phyloP scores from a whole-genome alignment of 35 echinoderm and acorn worm genomes.

The Hemicentrotus pulcherrimus region DNA sequence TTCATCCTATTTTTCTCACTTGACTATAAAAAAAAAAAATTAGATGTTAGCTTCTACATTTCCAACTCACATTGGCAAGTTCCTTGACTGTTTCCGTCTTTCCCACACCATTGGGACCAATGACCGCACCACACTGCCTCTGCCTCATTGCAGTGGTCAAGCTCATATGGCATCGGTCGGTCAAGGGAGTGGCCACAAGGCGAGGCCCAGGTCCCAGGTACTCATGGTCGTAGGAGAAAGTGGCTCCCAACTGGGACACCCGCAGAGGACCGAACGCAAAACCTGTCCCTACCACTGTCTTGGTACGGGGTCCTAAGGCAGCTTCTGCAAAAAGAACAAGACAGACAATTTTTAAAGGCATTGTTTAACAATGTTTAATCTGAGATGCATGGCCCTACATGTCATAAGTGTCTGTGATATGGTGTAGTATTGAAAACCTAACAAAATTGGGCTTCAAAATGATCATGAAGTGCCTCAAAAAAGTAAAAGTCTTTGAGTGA shows the following conservation, averaged over 20 bases:
- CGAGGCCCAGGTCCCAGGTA: slow-evolving; percentile 66
- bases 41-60: too few species aligned
- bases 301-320: background rate
- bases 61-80: slow-evolving; percentile 70
- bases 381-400: too few species aligned
- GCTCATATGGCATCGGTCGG: slow-evolving; percentile 88
- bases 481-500: too few species aligned
- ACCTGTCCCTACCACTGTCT: slow-evolving; percentile 17
- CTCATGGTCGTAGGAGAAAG: slow-evolving; percentile 92
- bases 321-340: background rate
- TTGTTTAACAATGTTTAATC: too few species aligned
- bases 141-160: slow-evolving; percentile 74
- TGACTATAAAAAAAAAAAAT: too few species aligned
- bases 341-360: background rate
- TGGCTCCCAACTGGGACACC: slow-evolving; percentile 70
- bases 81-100: slow-evolving; percentile 81
- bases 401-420: too few species aligned
- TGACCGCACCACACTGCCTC: slow-evolving; percentile 81
- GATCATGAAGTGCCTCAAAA: too few species aligned
- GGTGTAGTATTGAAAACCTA: too few species aligned
- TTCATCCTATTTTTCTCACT: too few species aligned
- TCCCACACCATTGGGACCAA: slow-evolving; percentile 68
- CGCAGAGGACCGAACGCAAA: slow-evolving; percentile 66
- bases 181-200: slow-evolving; percentile 77
- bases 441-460: too few species aligned